A percentile compares a stretch with the other conserved stretches of the same genome.
Evolutionary conservation across 2,888 invertebrate species (phyloP).

Genomic region (Pandemis corylana): DNA sequence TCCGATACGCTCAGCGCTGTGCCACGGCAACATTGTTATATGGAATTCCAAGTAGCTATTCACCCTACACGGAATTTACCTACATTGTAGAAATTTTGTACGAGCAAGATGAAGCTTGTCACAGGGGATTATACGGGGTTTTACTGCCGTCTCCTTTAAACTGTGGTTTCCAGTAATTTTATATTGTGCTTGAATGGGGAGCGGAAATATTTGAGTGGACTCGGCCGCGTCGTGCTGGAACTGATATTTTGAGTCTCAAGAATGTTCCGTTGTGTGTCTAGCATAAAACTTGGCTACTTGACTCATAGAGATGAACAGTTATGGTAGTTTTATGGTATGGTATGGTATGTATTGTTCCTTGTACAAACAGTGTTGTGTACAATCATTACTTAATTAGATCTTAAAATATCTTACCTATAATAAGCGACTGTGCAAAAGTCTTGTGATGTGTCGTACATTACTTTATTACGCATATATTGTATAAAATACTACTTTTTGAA

Average conservation of each 20-base stretch:
- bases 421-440: too few species aligned
- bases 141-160: neutral
- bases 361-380: too few species aligned
- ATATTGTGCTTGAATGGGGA: neutral
- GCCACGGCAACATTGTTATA: slow-evolving; percentile 7
- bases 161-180: neutral
- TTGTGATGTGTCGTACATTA: too few species aligned
- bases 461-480: too few species aligned
- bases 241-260: neutral
- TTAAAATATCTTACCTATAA: too few species aligned
- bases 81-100: slow-evolving; percentile 5
- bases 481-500: neutral
- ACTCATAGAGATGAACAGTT: neutral
- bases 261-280: neutral
- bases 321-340: too few species aligned
- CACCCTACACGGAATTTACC: neutral
- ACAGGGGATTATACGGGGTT: neutral
- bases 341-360: too few species aligned
- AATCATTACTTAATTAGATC: too few species aligned
- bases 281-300: neutral
- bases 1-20: slow-evolving; percentile 1
- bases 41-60: slow-evolving; percentile 10
- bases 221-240: neutral
- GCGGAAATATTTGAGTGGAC: neutral
- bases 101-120: neutral